These are phyloP conservation scores for Oreohelix idahoensis DNA, from an alignment of 1,140 invertebrate genomes.

Conservation along the genomic window DNA sequence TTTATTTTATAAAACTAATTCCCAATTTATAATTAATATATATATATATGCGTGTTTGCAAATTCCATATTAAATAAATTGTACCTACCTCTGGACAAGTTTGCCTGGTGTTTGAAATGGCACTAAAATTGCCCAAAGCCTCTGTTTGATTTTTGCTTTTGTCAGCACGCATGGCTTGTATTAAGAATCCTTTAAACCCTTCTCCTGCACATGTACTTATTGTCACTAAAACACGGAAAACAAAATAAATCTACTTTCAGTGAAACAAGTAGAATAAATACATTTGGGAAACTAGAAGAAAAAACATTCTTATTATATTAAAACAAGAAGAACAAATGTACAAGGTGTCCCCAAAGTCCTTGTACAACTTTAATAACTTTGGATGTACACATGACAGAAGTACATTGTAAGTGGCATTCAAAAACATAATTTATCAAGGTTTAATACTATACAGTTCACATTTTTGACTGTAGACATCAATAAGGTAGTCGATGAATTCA, in stretches of 20 bases:
- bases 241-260: background rate
- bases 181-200: constrained; percentile 25
- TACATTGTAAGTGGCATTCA: too few species aligned
- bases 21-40: too few species aligned
- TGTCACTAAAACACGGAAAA: constrained; percentile 6
- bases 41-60: too few species aligned
- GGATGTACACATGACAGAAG: too few species aligned
- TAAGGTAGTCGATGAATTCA: too few species aligned
- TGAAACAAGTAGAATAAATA: background rate
- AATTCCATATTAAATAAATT: background rate
- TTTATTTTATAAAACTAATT: too few species aligned
- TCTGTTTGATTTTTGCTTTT: background rate
- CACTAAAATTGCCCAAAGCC: background rate
- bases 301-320: too few species aligned
- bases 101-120: background rate
- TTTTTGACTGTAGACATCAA: too few species aligned
- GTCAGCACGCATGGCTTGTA: constrained; percentile 27
- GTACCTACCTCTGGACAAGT: constrained; percentile 14
- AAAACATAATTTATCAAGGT: too few species aligned
- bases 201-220: background rate
- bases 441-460: too few species aligned
- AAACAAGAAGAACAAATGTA: background rate
- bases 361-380: background rate
- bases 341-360: background rate
- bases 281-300: background rate